Base-by-base conservation (phyloP, 2,113 vertebrate species). In the Bettongia penicillata region DNA sequence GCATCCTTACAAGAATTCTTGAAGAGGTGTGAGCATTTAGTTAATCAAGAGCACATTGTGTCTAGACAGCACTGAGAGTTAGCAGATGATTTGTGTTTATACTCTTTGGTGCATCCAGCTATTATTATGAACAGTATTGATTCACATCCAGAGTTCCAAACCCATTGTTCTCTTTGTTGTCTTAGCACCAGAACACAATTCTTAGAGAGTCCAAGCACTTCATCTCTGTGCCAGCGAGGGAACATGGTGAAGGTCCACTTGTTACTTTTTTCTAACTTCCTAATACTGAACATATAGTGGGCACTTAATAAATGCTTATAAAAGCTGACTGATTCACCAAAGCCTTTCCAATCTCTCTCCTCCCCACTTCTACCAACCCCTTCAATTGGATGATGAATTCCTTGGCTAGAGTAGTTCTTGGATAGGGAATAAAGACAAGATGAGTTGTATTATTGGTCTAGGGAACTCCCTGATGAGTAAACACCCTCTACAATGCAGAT, bases 1-100 rank as follows among this genome's bases (percentile, higher is more conserved):
- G 28, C 93, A 8, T 0, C 51, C 92, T 94, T 95, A 43, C 48
- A 97, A 94, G 96, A 26, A 77, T 96, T 47, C 89, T 90, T 96
- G 92, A 53, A 97, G 94, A 98, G 55, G 90, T 98, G 95, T 97
- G 96, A 98, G 95, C 90, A 95, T 77, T 96, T 96, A 97, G 52
- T 89, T 98, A 96, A 92, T 93, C 93, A 96, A 93, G 97, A 93
- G n/a, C 95, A 96, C 37, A 16, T 92, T 91, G 16, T 94, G 97
- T 98, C 98, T 98, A 98, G 97, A 97, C 97, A 94, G 90, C 96
- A 47, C 95, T 97, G 98, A 98, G 61, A 90, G 91, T 49, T 97
- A 97, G 92, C 95, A 98, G 93, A 96, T 97, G 95, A 98, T 77
- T 48, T 25, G 37, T 84, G 50, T 91, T 97, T 94, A 5, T 92